Base-by-base conservation (phyloP, 1,140 invertebrate genomes). In the Venturia canescens region DNA sequence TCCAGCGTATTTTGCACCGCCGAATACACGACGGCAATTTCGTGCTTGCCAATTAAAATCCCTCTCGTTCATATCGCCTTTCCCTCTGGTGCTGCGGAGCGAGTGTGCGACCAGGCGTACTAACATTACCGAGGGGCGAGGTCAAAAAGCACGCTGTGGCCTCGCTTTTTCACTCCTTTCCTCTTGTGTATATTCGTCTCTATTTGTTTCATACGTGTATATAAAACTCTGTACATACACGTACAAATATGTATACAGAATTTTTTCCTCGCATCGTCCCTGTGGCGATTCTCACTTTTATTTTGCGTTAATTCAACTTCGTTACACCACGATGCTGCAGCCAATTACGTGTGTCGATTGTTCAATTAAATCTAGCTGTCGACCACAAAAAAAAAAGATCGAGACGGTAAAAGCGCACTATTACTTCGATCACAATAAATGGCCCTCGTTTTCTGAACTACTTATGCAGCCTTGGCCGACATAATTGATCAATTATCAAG, bases 231-330 rank as follows among this genome's bases (percentile, higher is more conserved):
- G 4, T 63, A 9, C 23, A 26, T 21, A 26, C 16, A 23, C 13
- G 11, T 57, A 21, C n/a, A 31, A 1, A 5, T 18, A 31, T 66
- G 21, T 66, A 21, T 76, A 63, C 75, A 44, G 31, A 15, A 11
- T 34, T 66, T 77, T 63, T 77, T 44, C 48, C 31, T n/a, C 60
- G 18, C 18, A 23, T 50, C 29, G 57, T 31, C 11, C 50, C 50
- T 53, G 50, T 53, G 50, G 26, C 23, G 13, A 31, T 76, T 34
- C 16, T 76, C 29, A 57, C 57, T 60, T 44, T 34, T 21, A 26
- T 76, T 80, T 69, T 29, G 76, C 72, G 71, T 80, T 69, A 63
- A 76, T 67, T 77, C 75, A 77, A 77, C 75, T 77, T 77, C 75
- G 75, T 77, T 77, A 77, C 75, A 77, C 75, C 66, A 44, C 34